Percentiles rank a stretch among this genome's conserved stretches.
Evolutionary conservation across 2,113 vertebrate species (phyloP).

Genomic region (Synchiropus splendidus): DNA sequence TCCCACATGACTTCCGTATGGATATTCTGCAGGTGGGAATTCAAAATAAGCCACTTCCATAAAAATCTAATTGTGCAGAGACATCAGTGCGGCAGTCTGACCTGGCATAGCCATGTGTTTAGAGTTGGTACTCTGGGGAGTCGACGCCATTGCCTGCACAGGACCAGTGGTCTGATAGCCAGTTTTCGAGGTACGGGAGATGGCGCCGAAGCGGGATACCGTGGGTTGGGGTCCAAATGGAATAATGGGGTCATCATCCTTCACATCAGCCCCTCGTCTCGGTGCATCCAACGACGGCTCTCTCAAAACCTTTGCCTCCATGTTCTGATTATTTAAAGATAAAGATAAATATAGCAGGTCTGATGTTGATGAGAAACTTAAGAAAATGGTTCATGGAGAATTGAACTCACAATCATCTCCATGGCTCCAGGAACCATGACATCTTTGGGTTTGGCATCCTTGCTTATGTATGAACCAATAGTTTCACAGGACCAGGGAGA

Average conservation of each 20-base stretch:
- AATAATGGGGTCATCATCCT: conserved; percentile 94
- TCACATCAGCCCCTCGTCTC: conserved; percentile 78
- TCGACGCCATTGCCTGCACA: conserved; percentile 76
- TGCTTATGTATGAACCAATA: conserved; percentile 96
- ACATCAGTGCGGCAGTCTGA: conserved; percentile 18
- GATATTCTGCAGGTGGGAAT: conserved; percentile 68
- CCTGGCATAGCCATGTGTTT: conserved; percentile 84
- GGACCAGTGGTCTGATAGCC: conserved; percentile 86
- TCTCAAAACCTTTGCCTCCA: conserved; percentile 82
- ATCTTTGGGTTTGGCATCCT: conserved; percentile 96
- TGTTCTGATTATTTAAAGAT: conserved; percentile 64
- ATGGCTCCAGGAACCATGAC: conserved; percentile 74
- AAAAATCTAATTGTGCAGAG: neutral
- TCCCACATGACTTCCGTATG: conserved; percentile 78
- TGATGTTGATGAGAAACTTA: neutral
- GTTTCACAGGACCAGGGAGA: conserved; percentile 98
- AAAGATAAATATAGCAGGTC: neutral
- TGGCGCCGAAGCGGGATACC: conserved; percentile 93
- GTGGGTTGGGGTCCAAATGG: conserved; percentile 93
- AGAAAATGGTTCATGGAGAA: neutral
- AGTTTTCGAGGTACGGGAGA: conserved; percentile 90
- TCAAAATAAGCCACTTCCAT: neutral
- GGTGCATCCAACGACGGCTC: conserved; percentile 83
- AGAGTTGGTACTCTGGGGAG: conserved; percentile 75
- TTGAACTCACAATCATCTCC: conserved; percentile 83